Base-by-base conservation (phyloP, 2,888 invertebrate genomes). In the Heterodera filipjevi region DNA sequence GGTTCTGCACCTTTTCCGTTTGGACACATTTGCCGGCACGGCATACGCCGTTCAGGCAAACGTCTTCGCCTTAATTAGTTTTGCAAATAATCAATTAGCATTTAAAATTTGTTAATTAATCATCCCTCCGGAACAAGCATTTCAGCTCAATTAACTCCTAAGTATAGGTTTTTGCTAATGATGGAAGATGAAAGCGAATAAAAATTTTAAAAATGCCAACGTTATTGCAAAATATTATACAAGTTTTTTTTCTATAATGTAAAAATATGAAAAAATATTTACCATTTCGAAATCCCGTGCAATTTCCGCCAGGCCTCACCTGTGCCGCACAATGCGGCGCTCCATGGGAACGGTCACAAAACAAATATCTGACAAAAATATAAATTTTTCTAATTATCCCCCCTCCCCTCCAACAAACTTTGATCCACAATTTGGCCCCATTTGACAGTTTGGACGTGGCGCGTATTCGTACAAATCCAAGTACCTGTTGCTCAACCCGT, bases 261-360 rank as follows among this genome's bases (percentile, higher is more conserved):
- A 16, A 19, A 5, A 49, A 3, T 49, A 22, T 59, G n/a, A 0
- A 59, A 10, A 27, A 59, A 5, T 59, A 3, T 73, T 49, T 49
- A 46, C 83, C 82, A 19, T 73, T 77, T 19, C 68, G 74, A 78
- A 81, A 84, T 32, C 84, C 82, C 1, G 79, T 78, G 78, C 87
- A 86, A 35, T 83, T 82, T 49, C 84, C 86, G 16, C 84, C 86
- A 2, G 79, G 72, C 46, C 80, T 81, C 72, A 86, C 81, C 35
- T 84, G 84, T 14, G 85, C 80, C 16, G 84, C 82, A 79, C 86
- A 86, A n/a, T 81, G 79, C 0, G 84, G 83, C 3, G 77, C 78
- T 1, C 83, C 84, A 71, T 84, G 85, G 0, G 84, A 83, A 44
- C 76, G 76, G 71, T 86, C 85, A 66, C 86, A 86, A 78, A 85